phyloP scores from a whole-genome alignment of 2,113 vertebrate species.

The Solenodon paradoxus region DNA sequence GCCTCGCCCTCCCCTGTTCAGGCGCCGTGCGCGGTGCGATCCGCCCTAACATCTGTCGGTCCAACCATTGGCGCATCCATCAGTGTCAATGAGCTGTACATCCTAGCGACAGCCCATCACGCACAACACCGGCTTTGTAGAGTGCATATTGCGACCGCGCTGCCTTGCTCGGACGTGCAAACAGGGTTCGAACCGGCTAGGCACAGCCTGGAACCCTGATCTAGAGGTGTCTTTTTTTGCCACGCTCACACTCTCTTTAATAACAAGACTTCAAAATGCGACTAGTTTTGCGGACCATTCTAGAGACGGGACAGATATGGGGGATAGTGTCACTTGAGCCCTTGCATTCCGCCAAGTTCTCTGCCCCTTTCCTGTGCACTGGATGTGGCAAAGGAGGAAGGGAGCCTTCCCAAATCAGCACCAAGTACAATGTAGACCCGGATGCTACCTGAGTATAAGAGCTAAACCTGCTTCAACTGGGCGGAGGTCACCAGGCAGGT shows the following conservation, averaged over 20 bases:
- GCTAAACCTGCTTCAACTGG: not conserved
- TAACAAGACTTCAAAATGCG: not conserved
- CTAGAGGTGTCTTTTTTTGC: not conserved
- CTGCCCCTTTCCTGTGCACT: not conserved
- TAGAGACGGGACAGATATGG: not conserved
- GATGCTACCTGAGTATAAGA: not conserved
- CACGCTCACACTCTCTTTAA: not conserved
- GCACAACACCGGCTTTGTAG: constrained; percentile 75
- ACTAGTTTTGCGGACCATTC: not conserved
- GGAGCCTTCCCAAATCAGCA: not conserved
- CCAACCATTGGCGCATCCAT: constrained; percentile 96
- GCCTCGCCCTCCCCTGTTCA: constrained; percentile 77
- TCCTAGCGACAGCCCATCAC: constrained; percentile 82
- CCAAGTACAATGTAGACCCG: not conserved
- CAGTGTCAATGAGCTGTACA: constrained; percentile 90
- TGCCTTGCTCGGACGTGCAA: not conserved
- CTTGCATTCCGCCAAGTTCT: not conserved
- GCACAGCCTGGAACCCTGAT: constrained; percentile 37
- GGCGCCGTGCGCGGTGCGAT: constrained; percentile 88
- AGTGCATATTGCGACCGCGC: constrained; percentile 39
- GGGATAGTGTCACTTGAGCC: not conserved
- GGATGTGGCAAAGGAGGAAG: not conserved
- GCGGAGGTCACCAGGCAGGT: not conserved
- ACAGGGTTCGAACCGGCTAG: not conserved
- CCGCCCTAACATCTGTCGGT: constrained; percentile 99